Base-by-base conservation (phyloP, 2,113 vertebrate species). In the Bambusicola thoracicus region DNA sequence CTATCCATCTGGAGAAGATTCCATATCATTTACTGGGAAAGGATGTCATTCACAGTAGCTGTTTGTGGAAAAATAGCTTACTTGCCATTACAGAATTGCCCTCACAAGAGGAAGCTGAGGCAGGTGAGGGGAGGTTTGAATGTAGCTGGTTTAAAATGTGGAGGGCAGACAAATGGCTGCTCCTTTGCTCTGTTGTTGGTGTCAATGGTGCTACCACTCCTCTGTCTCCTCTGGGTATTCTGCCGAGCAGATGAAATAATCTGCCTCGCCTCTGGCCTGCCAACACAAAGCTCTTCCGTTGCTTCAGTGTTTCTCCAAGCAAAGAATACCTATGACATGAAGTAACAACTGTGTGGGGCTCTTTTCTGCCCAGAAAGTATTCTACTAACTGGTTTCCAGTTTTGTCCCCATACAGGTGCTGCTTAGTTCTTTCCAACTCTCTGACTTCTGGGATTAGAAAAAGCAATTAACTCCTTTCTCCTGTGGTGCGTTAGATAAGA, bases 381-480 rank as follows among this genome's bases (percentile, higher is more conserved):
- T 55, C 34, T 61, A 14, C 9, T 87, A 22, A 22, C 25, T 77
- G 38, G 15, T 65, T 88, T 81, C 66, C 51, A 68, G 6, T 21
- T 82, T 70, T 83, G 46, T 59, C 38, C 43, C 22, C 32, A 8
- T 78, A 68, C 27, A 75, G 68, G 27, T 90, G 68, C 56, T 75
- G 34, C 22, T 81, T 43, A 84, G 16, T 65, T 90, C n/a, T 65
- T 77, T 55, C 17, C 19, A 91, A 3, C 12, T 78, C 5, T 80
- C 43, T 72, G 46, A 49, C 63, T 77, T 74, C 49, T 89, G 51
- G 65, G 27, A 75, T 81, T 88, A 91, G 46, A 92, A 65, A 83
- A 15, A 65, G 48, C 17, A 92, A 80, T 87, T 68, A 84, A 93
- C 51, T 85, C 34, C 48, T 83, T 87, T 91, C 27, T 70, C 43